A percentile compares a stretch with the other conserved stretches of the same genome.
Evolutionary conservation across 2,797 vertebrate genomes (phyloP).

Genomic region (Oophaga sylvatica): DNA sequence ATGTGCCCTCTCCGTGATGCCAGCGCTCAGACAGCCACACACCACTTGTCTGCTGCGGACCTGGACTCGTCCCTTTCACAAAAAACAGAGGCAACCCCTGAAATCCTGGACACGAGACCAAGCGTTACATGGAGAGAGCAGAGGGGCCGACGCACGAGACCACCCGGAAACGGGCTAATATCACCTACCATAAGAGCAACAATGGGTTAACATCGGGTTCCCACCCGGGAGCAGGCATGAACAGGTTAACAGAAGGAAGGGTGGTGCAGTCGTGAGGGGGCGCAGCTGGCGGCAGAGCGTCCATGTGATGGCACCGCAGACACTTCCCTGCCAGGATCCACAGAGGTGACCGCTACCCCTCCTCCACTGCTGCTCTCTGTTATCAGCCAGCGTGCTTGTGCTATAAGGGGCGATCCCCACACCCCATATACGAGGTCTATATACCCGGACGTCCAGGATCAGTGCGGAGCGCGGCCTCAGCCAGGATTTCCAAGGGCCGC

Average conservation of each 20-base stretch:
- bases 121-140: no score
- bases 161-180: background rate
- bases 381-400: background rate
- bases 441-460: background rate
- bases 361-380: background rate
- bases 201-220: no score
- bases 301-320: background rate
- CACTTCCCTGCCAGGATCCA: background rate
- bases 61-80: no score
- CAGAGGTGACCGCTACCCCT: background rate
- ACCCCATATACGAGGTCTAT: no score
- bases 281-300: background rate
- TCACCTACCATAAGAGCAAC: background rate
- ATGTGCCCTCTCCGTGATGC: no score
- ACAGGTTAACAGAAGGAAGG: background rate
- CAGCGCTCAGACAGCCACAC: no score
- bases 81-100: no score
- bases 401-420: background rate
- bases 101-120: no score
- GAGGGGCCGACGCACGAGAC: background rate
- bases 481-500: background rate
- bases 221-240: no score
- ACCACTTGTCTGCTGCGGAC: no score
- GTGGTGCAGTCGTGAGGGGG: background rate
- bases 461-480: background rate